These are phyloP conservation scores for Hydractinia echinata DNA, from an alignment of 30 jellyfish, hydroid and myxozoan species.

Conservation along the genomic window DNA sequence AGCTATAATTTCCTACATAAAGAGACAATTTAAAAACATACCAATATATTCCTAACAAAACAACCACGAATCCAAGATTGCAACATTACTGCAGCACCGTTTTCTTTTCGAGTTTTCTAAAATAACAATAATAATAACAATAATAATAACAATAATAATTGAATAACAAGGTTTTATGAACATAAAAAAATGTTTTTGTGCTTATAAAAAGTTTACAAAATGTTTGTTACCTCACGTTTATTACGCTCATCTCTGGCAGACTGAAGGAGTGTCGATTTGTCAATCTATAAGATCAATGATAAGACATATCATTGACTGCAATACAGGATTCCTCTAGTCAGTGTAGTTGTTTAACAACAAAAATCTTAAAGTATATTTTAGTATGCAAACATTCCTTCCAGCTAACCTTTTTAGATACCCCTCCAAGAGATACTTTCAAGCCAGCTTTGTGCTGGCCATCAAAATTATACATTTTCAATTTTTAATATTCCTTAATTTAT, in stretches of 20 bases:
- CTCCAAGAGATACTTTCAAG: conserved; percentile 81
- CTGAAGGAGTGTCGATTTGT: conserved; percentile 15
- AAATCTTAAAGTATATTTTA: neutral
- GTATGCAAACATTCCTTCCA: neutral
- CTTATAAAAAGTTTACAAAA: neutral
- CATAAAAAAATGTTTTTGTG: neutral
- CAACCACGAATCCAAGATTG: conserved; percentile 62
- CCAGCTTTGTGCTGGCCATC: conserved; percentile 79
- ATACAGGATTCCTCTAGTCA: neutral
- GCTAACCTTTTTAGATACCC: conserved; percentile 71
- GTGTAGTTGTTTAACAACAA: neutral
- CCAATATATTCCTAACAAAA: conserved; percentile 44
- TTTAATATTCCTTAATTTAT: neutral
- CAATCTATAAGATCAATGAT: conserved; percentile 2
- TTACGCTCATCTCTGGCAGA: conserved; percentile 34
- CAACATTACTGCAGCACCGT: conserved; percentile 42
- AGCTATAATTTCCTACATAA: too few relatives aligned
- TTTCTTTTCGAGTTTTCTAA: conserved; percentile 50
- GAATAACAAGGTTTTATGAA: neutral
- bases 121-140: neutral
- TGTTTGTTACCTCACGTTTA: conserved; percentile 27
- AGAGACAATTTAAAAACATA: neutral
- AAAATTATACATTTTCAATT: conserved; percentile 65
- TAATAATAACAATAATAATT: neutral
- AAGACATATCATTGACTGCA: neutral